Conservation (phyloP, 2,888 invertebrate species). For the Drosophila mettleri region DNA sequence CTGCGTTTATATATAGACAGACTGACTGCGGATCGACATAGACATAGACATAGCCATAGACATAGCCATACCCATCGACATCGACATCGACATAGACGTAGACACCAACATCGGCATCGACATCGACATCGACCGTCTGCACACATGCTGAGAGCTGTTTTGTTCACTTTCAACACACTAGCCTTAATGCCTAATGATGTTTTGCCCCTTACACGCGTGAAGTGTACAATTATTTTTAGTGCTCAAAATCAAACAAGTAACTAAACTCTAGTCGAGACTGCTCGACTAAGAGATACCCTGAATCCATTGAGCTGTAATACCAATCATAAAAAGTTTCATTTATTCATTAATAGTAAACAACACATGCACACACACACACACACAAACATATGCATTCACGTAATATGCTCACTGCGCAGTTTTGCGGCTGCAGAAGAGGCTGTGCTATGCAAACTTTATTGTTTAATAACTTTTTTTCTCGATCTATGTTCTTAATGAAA, state of each 20-base stretch:
- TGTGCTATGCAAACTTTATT: no score
- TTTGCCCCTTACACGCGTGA: constrained; percentile 61
- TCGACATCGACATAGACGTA: constrained; percentile 17
- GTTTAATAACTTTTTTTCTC: no score
- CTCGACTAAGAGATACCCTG: no score
- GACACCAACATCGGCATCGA: constrained; percentile 1
- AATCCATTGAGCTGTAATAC: no score
- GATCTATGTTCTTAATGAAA: no score
- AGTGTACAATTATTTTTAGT: constrained; percentile 60
- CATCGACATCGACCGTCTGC: constrained; percentile 44
- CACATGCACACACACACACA: no score
- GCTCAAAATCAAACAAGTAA: constrained; percentile 25
- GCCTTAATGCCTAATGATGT: constrained; percentile 63
- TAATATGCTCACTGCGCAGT: no score
- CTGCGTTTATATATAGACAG: constrained; percentile 62
- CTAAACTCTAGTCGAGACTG: no score
- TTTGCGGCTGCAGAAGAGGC: no score
- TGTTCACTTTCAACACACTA: constrained; percentile 59
- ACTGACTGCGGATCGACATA: constrained; percentile 51
- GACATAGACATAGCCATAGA: constrained; percentile 24
- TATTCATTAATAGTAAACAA: no score
- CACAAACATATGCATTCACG: no score
- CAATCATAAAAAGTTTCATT: no score
- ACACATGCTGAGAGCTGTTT: constrained; percentile 63
- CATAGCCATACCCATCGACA: constrained; percentile 5